Conservation (phyloP, 1,140 invertebrate genomes). For the Tetranychus urticae region DNA sequence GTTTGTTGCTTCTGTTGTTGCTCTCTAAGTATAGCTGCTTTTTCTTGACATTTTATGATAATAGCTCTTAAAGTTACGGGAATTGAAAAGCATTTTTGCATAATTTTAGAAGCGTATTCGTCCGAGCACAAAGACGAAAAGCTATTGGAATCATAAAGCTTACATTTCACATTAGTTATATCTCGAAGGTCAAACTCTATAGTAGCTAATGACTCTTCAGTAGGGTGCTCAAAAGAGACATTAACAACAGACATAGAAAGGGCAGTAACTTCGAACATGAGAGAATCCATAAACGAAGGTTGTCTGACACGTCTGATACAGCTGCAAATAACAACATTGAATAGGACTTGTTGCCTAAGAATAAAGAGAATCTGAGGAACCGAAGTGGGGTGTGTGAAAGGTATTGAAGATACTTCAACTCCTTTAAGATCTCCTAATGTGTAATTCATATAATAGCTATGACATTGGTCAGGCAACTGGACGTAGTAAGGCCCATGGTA, state of each 20-base stretch:
- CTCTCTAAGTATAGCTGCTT: background rate
- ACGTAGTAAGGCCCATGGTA: slow-evolving; percentile 6
- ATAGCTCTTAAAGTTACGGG: slow-evolving; percentile 58
- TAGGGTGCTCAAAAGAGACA: slow-evolving; percentile 71
- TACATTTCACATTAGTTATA: slow-evolving; percentile 39
- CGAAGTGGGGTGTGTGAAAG: slow-evolving; percentile 77
- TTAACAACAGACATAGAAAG: slow-evolving; percentile 60
- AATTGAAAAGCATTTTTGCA: slow-evolving; percentile 67
- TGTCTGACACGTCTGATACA: slow-evolving; percentile 42
- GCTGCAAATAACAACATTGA: slow-evolving; percentile 63
- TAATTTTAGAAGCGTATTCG: slow-evolving; percentile 54
- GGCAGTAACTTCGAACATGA: slow-evolving; percentile 69
- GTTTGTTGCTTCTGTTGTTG: slow-evolving; percentile 1
- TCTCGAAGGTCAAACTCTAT: slow-evolving; percentile 67
- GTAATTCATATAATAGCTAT: slow-evolving; percentile 78
- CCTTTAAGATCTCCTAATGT: slow-evolving; percentile 41
- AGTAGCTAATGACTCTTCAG: slow-evolving; percentile 71
- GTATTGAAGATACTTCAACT: slow-evolving; percentile 51
- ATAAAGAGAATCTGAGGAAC: slow-evolving; percentile 63
- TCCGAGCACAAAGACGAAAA: slow-evolving; percentile 26
- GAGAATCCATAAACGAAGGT: background rate
- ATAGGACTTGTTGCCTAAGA: slow-evolving; percentile 67
- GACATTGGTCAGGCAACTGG: slow-evolving; percentile 71
- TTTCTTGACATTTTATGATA: slow-evolving; percentile 28
- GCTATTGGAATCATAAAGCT: slow-evolving; percentile 33